These are phyloP conservation scores for Palythoa caribaeorum DNA, from an alignment of 92 coral and sea anemone species.

Conservation along the genomic window DNA sequence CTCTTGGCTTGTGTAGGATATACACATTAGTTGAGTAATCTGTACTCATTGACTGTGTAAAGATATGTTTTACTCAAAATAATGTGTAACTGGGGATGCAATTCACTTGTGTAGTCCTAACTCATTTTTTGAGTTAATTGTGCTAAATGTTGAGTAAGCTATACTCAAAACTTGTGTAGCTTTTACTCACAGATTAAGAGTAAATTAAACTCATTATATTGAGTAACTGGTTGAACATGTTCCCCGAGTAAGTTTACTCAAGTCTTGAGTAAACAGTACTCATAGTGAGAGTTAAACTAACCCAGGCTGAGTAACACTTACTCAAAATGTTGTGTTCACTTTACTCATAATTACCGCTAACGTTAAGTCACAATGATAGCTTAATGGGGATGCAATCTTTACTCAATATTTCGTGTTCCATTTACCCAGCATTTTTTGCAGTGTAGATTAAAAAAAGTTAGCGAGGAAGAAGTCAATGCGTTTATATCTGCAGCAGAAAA, in stretches of 20 bases:
- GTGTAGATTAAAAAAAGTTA: too few relatives aligned
- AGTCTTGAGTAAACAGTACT: neutral
- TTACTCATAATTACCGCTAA: neutral
- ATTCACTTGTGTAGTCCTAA: neutral
- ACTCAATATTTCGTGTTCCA: neutral
- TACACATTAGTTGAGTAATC: neutral
- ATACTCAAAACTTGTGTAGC: neutral
- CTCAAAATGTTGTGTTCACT: neutral
- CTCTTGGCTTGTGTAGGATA: slow-evolving; percentile 9
- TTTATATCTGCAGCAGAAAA: too few relatives aligned
- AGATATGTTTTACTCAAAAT: neutral
- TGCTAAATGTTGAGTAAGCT: neutral
- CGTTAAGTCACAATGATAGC: neutral
- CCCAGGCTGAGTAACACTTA: neutral
- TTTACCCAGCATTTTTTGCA: neutral
- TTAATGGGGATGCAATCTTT: neutral
- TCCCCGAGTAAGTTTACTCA: neutral
- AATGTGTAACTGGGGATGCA: neutral
- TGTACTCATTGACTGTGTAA: neutral
- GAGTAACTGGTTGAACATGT: neutral
- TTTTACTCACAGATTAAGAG: neutral
- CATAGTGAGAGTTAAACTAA: neutral
- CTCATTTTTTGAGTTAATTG: neutral
- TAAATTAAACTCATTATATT: neutral
- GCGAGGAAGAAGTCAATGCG: too few relatives aligned